A percentile compares a stretch with the other conserved stretches of the same genome.
phyloP scores from a whole-genome alignment of 2,797 vertebrate species.

The Amblyraja radiata region DNA sequence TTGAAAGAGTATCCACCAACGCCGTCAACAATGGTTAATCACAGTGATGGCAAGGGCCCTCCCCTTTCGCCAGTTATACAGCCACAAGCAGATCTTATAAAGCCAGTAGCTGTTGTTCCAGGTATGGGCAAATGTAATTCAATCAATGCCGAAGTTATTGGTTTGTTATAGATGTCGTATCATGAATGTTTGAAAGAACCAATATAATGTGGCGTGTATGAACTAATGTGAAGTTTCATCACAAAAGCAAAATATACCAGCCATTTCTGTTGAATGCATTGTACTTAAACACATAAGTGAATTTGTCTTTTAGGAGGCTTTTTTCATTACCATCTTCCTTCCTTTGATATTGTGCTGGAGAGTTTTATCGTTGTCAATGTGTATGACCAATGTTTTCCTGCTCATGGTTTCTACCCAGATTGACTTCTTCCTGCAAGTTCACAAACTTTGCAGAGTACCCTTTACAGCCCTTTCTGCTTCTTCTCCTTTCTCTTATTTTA shows the following conservation, averaged over 20 bases:
- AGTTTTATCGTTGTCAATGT: neutral
- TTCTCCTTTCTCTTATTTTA: too few species aligned
- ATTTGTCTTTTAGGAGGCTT: neutral
- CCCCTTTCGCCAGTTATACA: slow-evolving; percentile 48
- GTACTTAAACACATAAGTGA: neutral
- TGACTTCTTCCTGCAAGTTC: neutral
- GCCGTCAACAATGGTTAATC: slow-evolving; percentile 63
- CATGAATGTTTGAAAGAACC: neutral
- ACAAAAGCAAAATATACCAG: neutral
- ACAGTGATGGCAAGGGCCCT: slow-evolving; percentile 61
- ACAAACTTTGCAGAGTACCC: neutral
- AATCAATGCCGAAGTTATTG: neutral
- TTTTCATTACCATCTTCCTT: too few species aligned
- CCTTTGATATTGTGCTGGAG: neutral
- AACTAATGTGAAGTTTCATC: neutral
- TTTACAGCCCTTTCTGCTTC: neutral
- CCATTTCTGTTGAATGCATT: neutral
- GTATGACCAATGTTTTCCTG: neutral
- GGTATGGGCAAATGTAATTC: slow-evolving; percentile 47
- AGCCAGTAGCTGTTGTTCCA: slow-evolving; percentile 57
- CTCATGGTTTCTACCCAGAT: neutral
- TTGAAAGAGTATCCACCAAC: slow-evolving; percentile 72
- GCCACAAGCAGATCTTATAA: slow-evolving; percentile 57
- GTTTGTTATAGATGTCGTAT: neutral
- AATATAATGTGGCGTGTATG: neutral